Evolutionary conservation across 2,113 vertebrate species (phyloP).

Genomic region (Hucho hucho): DNA sequence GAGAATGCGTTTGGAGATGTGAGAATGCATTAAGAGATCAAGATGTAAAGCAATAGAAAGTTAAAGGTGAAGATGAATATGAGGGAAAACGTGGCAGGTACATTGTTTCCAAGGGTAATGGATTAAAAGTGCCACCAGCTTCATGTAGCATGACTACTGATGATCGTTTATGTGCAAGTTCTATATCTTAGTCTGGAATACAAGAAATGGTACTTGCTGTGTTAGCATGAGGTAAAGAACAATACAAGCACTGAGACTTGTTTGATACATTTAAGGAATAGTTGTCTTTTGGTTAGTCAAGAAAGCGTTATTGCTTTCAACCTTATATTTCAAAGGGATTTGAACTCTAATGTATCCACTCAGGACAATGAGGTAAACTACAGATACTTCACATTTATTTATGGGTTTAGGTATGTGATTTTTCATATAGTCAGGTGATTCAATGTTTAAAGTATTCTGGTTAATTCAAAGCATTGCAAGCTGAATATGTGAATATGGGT

Average conservation of each 20-base stretch:
- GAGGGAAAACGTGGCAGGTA: background rate
- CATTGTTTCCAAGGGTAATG: background rate
- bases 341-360: background rate
- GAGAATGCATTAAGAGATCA: background rate
- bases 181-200: constrained; percentile 14
- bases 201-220: constrained; percentile 19
- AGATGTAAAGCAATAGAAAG: background rate
- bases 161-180: constrained; percentile 5
- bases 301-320: constrained; percentile 3
- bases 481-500: background rate
- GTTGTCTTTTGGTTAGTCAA: constrained; percentile 1
- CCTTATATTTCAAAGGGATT: constrained; percentile 25
- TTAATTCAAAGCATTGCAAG: background rate
- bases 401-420: background rate
- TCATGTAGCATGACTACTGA: background rate
- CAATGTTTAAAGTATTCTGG: background rate
- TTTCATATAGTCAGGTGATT: background rate
- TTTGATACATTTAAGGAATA: background rate
- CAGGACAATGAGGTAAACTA: background rate
- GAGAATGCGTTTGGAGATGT: background rate
- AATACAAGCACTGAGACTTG: background rate
- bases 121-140: background rate
- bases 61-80: background rate
- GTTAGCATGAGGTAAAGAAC: constrained; percentile 4
- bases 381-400: background rate